Evolutionary conservation across 2,797 vertebrate species (phyloP).

Genomic region (Babyrousa celebensis): DNA sequence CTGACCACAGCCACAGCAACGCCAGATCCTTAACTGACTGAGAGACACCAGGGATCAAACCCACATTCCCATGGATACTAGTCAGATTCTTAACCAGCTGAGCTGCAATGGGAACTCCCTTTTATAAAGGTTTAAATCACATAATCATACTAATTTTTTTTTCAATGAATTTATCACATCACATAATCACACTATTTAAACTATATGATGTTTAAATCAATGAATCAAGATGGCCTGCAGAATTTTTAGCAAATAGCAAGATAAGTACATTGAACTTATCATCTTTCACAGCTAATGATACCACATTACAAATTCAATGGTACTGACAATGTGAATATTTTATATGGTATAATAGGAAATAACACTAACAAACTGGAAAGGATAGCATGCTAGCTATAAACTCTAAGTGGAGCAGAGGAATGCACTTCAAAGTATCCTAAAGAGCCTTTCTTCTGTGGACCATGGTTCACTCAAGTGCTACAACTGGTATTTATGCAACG

Average conservation of each 20-base stretch:
- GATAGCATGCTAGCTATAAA: constrained; percentile 6
- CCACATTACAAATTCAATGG: background rate
- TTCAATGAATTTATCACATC: background rate
- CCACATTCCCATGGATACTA: too few relatives aligned
- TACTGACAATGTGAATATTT: constrained; percentile 35
- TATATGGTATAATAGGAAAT: constrained; percentile 26
- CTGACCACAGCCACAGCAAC: too few relatives aligned
- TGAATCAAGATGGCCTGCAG: background rate
- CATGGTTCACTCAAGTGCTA: constrained; percentile 47
- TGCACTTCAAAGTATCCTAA: constrained; percentile 70
- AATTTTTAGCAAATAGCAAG: constrained; percentile 72
- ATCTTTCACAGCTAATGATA: background rate
- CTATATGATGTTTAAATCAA: background rate
- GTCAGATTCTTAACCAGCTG: too few relatives aligned
- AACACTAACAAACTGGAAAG: constrained; percentile 51
- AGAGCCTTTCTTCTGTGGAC: constrained; percentile 56
- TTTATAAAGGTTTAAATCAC: constrained; percentile 66
- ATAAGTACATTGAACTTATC: background rate
- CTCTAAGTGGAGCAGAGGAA: constrained; percentile 55
- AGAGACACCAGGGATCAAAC: too few relatives aligned
- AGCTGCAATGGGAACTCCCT: too few relatives aligned
- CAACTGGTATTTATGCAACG: background rate
- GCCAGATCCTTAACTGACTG: too few relatives aligned
- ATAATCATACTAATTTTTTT: background rate
- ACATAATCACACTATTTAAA: constrained; percentile 53